These are phyloP conservation scores for Rhinoderma darwinii DNA, from an alignment of 2,113 vertebrate species.

Conservation along the genomic window DNA sequence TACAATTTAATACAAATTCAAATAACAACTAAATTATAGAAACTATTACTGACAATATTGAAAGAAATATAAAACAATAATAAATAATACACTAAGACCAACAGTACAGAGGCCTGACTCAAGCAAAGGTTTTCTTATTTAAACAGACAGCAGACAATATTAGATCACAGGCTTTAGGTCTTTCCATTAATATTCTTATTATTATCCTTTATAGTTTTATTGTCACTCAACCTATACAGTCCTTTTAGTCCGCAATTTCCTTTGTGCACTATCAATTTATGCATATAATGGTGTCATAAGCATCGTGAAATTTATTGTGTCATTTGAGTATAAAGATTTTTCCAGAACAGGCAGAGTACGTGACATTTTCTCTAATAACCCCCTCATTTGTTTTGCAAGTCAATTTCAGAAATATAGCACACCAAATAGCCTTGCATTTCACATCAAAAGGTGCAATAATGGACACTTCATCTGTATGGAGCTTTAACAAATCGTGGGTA, in stretches of 20 bases:
- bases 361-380: slow-evolving; percentile 52
- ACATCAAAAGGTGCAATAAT: slow-evolving; percentile 42
- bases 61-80: not conserved
- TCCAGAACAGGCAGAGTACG: slow-evolving; percentile 36
- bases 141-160: slow-evolving; percentile 22
- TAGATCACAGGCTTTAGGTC: not conserved
- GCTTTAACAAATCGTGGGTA: slow-evolving; percentile 27
- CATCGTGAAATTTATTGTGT: slow-evolving; percentile 27
- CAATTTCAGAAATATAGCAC: slow-evolving; percentile 38
- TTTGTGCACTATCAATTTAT: slow-evolving; percentile 41
- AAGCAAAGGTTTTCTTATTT: not conserved
- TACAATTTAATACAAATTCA: slow-evolving; percentile 3
- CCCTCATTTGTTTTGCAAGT: slow-evolving; percentile 52
- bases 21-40: not conserved
- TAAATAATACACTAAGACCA: not conserved
- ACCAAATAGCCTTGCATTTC: slow-evolving; percentile 49
- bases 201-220: slow-evolving; percentile 36
- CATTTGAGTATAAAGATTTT: slow-evolving; percentile 40
- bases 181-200: slow-evolving; percentile 29
- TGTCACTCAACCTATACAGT: slow-evolving; percentile 29
- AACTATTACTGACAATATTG: not conserved
- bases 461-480: slow-evolving; percentile 29
- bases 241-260: slow-evolving; percentile 26
- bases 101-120: not conserved
- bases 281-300: slow-evolving; percentile 45